phyloP scores from a whole-genome alignment of 2,888 invertebrate genomes.

The Crocallis elinguaria region DNA sequence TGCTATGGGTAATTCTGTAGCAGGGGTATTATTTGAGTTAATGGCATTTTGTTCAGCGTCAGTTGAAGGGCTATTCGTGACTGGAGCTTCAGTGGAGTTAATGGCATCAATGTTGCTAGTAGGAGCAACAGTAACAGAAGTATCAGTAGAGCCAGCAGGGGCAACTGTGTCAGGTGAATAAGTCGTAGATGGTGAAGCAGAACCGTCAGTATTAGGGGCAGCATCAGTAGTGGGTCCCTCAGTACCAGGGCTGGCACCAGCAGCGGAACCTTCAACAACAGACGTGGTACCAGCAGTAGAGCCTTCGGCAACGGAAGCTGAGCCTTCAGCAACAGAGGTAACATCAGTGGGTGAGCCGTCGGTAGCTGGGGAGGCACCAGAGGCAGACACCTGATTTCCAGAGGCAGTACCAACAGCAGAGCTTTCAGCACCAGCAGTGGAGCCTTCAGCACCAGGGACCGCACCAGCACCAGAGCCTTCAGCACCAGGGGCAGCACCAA shows the following conservation, averaged over 20 bases:
- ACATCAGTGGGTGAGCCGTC: too few relatives aligned
- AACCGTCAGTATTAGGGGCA: background rate
- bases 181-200: too few relatives aligned
- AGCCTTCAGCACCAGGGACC: constrained; percentile 3
- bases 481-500: constrained; percentile 2
- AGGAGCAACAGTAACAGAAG: background rate
- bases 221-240: background rate
- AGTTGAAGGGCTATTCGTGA: background rate
- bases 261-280: background rate
- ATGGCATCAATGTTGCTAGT: background rate
- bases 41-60: background rate
- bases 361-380: constrained; percentile 5
- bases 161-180: too few relatives aligned
- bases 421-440: constrained; percentile 4
- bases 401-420: too few relatives aligned
- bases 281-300: background rate
- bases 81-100: background rate
- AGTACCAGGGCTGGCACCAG: background rate
- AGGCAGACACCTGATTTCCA: background rate
- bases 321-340: too few relatives aligned
- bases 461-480: constrained; percentile 1
- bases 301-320: background rate
- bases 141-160: background rate
- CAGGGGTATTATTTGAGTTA: background rate
- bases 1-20: background rate